A percentile compares a stretch with the other conserved stretches of the same genome.
Conservation (phyloP, 2,888 invertebrate species). For the Rhabditoides inermis region DNA sequence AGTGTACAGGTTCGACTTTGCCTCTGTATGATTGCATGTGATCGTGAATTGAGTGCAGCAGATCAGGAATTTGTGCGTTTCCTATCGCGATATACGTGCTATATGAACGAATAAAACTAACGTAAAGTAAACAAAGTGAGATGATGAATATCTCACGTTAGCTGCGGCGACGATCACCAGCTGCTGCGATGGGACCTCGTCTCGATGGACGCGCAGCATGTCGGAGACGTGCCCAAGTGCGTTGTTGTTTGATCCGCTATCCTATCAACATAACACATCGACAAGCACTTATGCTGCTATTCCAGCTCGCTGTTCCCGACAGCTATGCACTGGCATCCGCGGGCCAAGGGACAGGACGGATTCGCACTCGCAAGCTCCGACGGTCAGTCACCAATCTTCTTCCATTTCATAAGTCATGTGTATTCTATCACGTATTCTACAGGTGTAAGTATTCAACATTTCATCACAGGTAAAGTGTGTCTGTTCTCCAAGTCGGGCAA, state of each 20-base stretch:
- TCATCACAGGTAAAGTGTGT: conserved; percentile 69
- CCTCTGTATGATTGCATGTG: no score
- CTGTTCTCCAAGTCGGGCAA: conserved; percentile 79
- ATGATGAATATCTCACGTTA: no score
- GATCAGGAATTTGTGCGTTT: no score
- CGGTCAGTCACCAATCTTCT: conserved; percentile 11
- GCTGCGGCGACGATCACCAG: conserved; percentile 83
- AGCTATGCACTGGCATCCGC: conserved; percentile 24
- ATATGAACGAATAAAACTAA: no score
- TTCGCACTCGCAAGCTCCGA: conserved; percentile 27
- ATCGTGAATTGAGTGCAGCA: no score
- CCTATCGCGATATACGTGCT: no score
- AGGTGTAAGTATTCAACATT: neutral
- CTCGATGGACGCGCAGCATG: conserved; percentile 19
- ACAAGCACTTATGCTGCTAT: no score
- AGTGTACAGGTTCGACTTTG: conserved; percentile 64
- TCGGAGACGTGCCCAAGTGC: conserved; percentile 21
- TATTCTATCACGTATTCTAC: neutral
- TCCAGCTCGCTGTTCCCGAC: conserved; percentile 26
- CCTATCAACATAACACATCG: no score
- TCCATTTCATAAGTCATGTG: no score
- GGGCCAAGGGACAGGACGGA: conserved; percentile 18
- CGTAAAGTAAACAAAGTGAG: no score
- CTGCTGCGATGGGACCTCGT: conserved; percentile 60
- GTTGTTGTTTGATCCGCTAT: conserved; percentile 1